Evolutionary conservation across 2,888 invertebrate species (phyloP), one percentile per base, ranked within the genome.

Genomic region (Acronicta alni): DNA sequence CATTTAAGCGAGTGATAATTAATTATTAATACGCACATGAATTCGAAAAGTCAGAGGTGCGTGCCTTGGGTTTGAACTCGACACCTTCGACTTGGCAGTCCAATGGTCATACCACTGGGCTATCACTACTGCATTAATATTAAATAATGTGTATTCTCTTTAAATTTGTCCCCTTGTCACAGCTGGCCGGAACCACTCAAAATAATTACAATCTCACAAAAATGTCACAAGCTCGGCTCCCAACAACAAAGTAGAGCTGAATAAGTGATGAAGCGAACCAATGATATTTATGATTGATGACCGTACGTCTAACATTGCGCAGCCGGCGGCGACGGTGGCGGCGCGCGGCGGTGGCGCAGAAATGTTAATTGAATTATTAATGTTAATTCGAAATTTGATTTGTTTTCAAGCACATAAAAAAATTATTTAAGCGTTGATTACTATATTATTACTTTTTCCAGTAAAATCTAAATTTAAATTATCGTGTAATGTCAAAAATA

Each of bases 161-260:
- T 58, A 64, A 72, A 59, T 58, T 61, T 44, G 47, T 62, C 52
- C 69, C 67, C 73, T 79, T 68, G 84, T 81, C 84, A 77, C 87
- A 84, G 80, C 84, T 86, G 87, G 84, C 65, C 76, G 75, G 74
- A 75, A 82, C 79, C 87, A 87, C 87, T 88, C 83, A 81, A 82
- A 84, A 83, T 87, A 87, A 88, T 88, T 87, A 86, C 83, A 86
- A 87, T 85, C 81, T 84, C 82, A 80, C 85, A 84, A 86, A 86
- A 86, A 84, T 84, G 81, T 80, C 80, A 79, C 74, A 66, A 73
- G 68, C 75, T 54, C 39, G 63, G 64, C 64, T 69, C 54, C 43
- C 30, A 75, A 69, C 74, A 80, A 72, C 72, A 75, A 77, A 83
- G 77, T 78, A 72, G 66, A 68, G 67, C 77, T 75, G 79, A 82